Conservation (phyloP, 2,113 vertebrate genomes). For the Pardalotus punctatus region DNA sequence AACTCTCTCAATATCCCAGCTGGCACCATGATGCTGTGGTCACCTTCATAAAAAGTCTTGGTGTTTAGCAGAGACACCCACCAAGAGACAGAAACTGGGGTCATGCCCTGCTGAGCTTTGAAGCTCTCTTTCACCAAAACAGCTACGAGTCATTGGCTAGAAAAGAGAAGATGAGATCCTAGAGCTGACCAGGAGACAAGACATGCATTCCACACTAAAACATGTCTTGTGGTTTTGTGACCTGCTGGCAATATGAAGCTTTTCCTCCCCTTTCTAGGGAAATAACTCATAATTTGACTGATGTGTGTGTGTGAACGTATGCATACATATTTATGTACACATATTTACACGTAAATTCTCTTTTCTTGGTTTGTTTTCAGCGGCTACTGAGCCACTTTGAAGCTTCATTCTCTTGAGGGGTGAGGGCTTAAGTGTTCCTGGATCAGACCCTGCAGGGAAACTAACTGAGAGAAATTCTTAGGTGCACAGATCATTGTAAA, state of each 20-base stretch:
- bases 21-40: background rate
- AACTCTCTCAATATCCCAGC: background rate
- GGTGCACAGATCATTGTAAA: background rate
- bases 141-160: background rate
- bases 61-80: background rate
- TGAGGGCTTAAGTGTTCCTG: background rate
- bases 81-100: background rate
- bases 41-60: background rate
- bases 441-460: background rate
- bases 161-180: background rate
- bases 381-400: background rate
- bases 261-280: background rate
- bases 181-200: background rate
- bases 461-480: background rate
- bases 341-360: background rate
- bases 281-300: background rate
- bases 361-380: background rate
- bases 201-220: background rate
- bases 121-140: background rate
- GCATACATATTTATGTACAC: accelerated
- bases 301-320: background rate
- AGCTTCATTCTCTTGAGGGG: background rate
- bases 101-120: background rate
- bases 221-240: accelerated
- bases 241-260: background rate